A percentile compares a stretch with the other conserved stretches of the same genome.
These are phyloP conservation scores for Platerodrilus igneus DNA, from an alignment of 2,888 invertebrate species.

Conservation along the genomic window DNA sequence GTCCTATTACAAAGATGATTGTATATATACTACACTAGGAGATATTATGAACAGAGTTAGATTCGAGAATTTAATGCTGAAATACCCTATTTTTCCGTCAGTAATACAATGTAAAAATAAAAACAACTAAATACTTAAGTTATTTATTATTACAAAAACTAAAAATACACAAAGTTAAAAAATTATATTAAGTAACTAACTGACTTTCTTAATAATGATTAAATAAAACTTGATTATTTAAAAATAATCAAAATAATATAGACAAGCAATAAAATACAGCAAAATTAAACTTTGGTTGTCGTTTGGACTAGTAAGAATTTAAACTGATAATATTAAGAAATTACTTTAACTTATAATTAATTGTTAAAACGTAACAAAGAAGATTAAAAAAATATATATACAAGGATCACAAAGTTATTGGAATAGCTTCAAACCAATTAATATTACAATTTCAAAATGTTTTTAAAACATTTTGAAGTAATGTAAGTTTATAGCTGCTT, in stretches of 20 bases:
- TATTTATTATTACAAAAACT: constrained; percentile 14
- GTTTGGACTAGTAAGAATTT: constrained; percentile 46
- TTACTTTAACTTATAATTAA: too few species aligned
- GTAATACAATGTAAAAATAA: constrained; percentile 19
- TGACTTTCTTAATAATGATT: constrained; percentile 14
- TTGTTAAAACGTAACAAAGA: too few species aligned
- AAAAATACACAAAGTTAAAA: constrained; percentile 14
- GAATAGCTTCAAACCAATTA: too few species aligned
- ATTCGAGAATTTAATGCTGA: constrained; percentile 9
- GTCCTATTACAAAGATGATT: too few species aligned
- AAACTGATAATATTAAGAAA: too few species aligned
- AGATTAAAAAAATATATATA: too few species aligned
- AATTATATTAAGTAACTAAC: constrained; percentile 15
- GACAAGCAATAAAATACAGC: constrained; percentile 16
- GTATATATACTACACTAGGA: too few species aligned
- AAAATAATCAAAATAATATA: constrained; percentile 22
- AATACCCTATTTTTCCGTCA: constrained; percentile 46
- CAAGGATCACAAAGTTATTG: too few species aligned
- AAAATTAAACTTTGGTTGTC: constrained; percentile 47
- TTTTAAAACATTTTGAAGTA: too few species aligned
- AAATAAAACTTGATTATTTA: constrained; percentile 25
- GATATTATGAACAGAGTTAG: too few species aligned
- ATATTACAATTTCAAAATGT: too few species aligned
- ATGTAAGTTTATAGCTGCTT: too few species aligned
- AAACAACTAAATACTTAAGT: constrained; percentile 4